phyloP scores from a whole-genome alignment of 2,797 vertebrate genomes.

The Sebastes taczanowskii region DNA sequence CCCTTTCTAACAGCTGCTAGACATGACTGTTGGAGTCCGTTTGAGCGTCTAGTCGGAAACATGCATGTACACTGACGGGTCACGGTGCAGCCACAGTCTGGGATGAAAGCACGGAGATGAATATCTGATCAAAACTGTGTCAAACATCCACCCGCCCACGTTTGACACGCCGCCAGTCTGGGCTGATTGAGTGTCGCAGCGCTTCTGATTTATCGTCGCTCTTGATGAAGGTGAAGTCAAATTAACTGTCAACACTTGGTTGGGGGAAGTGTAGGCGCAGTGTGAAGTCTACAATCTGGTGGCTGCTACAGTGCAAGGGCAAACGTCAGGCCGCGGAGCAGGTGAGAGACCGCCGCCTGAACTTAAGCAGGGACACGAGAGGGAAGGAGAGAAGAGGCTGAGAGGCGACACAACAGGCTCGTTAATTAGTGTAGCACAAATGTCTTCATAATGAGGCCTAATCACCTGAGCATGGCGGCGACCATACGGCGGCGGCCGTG shows the following conservation, averaged over 20 bases:
- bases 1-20: slow-evolving; percentile 81
- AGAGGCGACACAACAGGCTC: slow-evolving; percentile 82
- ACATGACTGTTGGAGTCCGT: slow-evolving; percentile 44
- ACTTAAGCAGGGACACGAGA: slow-evolving; percentile 65
- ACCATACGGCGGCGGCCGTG: slow-evolving; percentile 73
- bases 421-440: slow-evolving; percentile 90
- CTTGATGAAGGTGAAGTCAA: slow-evolving; percentile 65
- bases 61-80: not conserved
- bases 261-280: slow-evolving; percentile 12
- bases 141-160: slow-evolving; percentile 6
- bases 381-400: slow-evolving; percentile 44
- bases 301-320: slow-evolving; percentile 59
- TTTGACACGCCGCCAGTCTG: slow-evolving; percentile 29
- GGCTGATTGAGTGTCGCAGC: slow-evolving; percentile 40
- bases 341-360: slow-evolving; percentile 71
- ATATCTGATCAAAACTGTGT: slow-evolving; percentile 38
- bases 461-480: slow-evolving; percentile 85
- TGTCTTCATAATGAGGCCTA: slow-evolving; percentile 88
- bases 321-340: slow-evolving; percentile 49
- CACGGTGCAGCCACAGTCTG: not conserved
- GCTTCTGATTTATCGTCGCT: slow-evolving; percentile 47
- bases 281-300: slow-evolving; percentile 64
- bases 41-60: slow-evolving; percentile 2
- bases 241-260: slow-evolving; percentile 66
- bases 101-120: slow-evolving; percentile 25